Base-by-base conservation (phyloP, 2,888 invertebrate species). In the Pemphredon lugubris region DNA sequence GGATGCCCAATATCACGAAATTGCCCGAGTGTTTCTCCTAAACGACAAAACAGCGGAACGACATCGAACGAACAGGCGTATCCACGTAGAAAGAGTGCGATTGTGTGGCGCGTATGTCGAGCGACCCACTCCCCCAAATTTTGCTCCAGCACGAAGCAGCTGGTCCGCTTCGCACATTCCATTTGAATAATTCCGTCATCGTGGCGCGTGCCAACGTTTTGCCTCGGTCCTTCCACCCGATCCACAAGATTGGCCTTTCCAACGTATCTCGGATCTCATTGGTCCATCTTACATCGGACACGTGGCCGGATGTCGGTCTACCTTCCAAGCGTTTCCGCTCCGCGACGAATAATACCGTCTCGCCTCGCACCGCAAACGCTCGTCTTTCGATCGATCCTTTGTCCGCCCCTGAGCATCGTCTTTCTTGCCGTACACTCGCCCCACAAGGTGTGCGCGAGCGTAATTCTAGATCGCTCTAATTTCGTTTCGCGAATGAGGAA, bases 301-400 rank as follows among this genome's bases (percentile, higher is more conserved):
- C 88, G 87, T 88, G 87, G 87, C 89, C 88, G 89, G 89, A 89
- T 87, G 87, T 84, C 78, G 83, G 81, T 77, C 79, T 77, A 73
- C 67, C 81, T 84, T 82, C 80, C 82, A 76, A 77, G 82, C 80
- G 74, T 86, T 87, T 86, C 87, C 86, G 87, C 73, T 79, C 73
- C 61, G 21, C 45, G 69, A 59, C 20, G 76, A 72, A 80, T 83
- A 83, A 82, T 81, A 73, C 78, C 81, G 84, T 82, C 81, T 84
- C 81, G 81, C 77, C 77, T 81, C 76, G 70, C 70, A 53, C 73
- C 69, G 70, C 73, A 51, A 5, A 63, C 74, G 71, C 75, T 78
- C 70, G 66, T 78, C 72, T 79, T 74, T 76, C 77, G 73, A 81
- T 84, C 83, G 72, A 68, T 68, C 67, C 45, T 71, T 80, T 77